phyloP scores from a whole-genome alignment of 92 coral and sea anemone species.

The Nematostella vectensis region DNA sequence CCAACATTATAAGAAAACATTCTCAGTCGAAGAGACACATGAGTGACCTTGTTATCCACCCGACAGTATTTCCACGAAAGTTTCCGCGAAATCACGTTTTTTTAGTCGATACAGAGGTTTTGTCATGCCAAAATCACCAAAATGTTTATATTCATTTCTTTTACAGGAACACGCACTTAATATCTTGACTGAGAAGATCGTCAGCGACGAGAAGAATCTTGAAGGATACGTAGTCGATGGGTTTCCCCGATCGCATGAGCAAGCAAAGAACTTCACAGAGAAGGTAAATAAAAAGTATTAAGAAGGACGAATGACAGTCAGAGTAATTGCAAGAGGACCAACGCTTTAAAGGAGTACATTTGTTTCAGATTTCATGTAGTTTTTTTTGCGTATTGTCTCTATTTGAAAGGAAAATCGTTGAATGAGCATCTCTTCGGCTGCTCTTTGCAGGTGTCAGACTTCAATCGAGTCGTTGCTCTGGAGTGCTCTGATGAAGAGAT shows the following conservation, averaged over 20 bases:
- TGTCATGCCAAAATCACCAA: no score
- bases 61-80: no score
- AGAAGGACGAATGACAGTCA: background rate
- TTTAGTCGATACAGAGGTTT: no score
- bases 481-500: conserved; percentile 62
- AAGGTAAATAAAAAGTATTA: conserved; percentile 59
- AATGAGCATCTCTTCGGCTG: no score
- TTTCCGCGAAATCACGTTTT: no score
- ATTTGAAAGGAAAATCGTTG: no score
- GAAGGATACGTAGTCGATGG: conserved; percentile 82
- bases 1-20: no score
- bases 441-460: conserved; percentile 66
- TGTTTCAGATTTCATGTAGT: background rate
- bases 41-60: no score
- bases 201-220: conserved; percentile 63
- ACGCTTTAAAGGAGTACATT: no score
- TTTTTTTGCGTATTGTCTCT: no score
- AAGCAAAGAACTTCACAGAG: conserved; percentile 59
- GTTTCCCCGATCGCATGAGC: conserved; percentile 77
- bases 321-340: background rate
- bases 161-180: conserved; percentile 48
- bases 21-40: no score
- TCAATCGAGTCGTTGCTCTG: conserved; percentile 42
- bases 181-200: conserved; percentile 48
- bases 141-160: no score